phyloP scores from a whole-genome alignment of 2,888 invertebrate species.

The Hetaerina titia region DNA sequence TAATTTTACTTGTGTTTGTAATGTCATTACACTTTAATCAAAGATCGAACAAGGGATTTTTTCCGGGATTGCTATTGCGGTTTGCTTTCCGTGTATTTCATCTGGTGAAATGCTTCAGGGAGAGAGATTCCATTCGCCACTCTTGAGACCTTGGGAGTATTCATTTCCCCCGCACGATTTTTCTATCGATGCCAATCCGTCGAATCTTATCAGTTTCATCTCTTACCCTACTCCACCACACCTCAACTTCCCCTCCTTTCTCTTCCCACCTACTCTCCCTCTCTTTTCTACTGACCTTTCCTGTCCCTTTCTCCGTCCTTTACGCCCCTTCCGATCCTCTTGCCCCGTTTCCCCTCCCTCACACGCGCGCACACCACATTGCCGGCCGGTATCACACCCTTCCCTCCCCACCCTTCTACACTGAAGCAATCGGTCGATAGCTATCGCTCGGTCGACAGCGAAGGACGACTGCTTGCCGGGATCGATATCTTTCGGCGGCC shows the following conservation, averaged over 20 bases:
- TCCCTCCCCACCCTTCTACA: neutral
- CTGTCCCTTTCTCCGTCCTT: neutral
- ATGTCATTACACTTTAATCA: neutral
- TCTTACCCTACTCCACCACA: neutral
- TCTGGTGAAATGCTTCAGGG: neutral
- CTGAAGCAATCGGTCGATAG: slow-evolving; percentile 22
- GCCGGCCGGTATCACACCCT: neutral
- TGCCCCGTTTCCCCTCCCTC: neutral
- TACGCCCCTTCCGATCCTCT: neutral
- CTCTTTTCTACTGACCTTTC: neutral
- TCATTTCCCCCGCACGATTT: neutral
- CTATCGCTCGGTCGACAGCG: slow-evolving; percentile 33
- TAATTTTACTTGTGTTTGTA: no score
- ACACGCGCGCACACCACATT: neutral
- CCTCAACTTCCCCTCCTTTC: neutral
- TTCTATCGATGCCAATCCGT: slow-evolving; percentile 2
- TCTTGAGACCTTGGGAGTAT: neutral
- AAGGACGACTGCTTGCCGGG: slow-evolving; percentile 18
- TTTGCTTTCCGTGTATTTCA: neutral
- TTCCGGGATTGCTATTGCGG: neutral
- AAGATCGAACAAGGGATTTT: neutral
- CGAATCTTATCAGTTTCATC: slow-evolving; percentile 1
- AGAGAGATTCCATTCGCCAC: neutral
- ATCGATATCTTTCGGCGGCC: neutral
- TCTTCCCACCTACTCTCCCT: neutral